Base-by-base conservation (phyloP, 1,140 invertebrate species). In the Venustaconcha ellipsiformis region DNA sequence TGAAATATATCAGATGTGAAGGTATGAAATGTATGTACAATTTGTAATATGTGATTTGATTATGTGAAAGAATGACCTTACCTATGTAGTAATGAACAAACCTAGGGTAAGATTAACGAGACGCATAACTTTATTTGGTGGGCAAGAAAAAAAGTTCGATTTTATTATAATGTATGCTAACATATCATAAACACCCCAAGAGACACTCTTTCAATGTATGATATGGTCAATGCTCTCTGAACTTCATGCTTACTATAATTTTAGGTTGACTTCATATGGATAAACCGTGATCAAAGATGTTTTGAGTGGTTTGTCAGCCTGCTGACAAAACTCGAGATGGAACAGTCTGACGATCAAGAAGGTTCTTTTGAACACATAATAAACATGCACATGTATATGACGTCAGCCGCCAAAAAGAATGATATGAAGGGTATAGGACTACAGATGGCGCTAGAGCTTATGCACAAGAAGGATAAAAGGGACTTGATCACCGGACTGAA, bases 341-440 rank as follows among this genome's bases (percentile, higher is more conserved):
- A 98, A 89, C 97, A 99, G 89, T 95, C 95, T 0, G 95, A 96
- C 87, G 74, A 57, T 56, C 65, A n/a, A 68, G 78, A 63, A n/a
- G 70, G 23, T 93, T 48, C 37, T 48, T 95, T 93, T 95, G 96
- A 85, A 91, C 95, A 80, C 97, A 98, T 88, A 92, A 92, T 99
- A 64, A 96, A 98, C 86, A 97, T 99, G 95, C 96, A 99, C 90
- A 97, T 99, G 95, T 98, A 97, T 89, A 97, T 99, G 83, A 99
- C 97, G 5, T 96, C 95, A 78, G 97, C 97, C 0, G 89, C 97
- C 58, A 95, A 97, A 86, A 94, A 95, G 83, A 95, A 93, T 17
- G 96, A 98, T 86, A 97, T 98, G 95, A 96, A 97, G 91, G 96
- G 96, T 4, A 95, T 98, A 0, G 95, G 95, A 3, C 90, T 98